Evolutionary conservation across 2,113 vertebrate genomes (phyloP), one percentile per base, ranked within the genome.

Genomic region (Prunella himalayana): DNA sequence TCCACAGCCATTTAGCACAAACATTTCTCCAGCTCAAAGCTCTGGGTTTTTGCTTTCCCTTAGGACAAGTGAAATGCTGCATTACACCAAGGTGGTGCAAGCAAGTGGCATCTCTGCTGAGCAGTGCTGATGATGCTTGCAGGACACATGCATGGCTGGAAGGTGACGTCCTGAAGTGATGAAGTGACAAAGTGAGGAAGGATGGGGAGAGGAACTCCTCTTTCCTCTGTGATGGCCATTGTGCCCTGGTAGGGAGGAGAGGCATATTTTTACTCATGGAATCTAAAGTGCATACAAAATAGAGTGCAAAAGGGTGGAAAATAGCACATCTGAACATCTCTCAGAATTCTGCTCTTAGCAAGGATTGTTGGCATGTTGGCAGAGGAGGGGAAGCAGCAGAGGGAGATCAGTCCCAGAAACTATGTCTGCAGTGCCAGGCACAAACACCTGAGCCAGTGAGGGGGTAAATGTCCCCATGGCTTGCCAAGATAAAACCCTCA

Each of bases 61-160:
- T 6, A 78, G 88, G 91, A 71, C 15, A 35, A 56, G 65, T 21
- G 72, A 78, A 69, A 88, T 0, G 0, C 47, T 81, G 68, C 47
- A 9, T 66, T 56, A 57, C 88, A 81, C 66, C 80, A 44, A 82
- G 17, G 31, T 66, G 47, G 35, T 31, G 53, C 68, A 57, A 87
- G 65, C 44, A 53, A 82, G 39, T 3, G 18, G 57, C 50, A 47
- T 33, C 54, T 63, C 54, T 44, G 47, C 59, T 68, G 50, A 85
- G 4, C 0, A 1, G 13, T 0, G 0, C 6, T 16, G 45, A 22
- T 30, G n/a, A 22, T 21, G 35, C 51, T 90, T 16, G 24, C 42
- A 2, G 15, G 45, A 66, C 50, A 50, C 63, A 10, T 3, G 19
- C 24, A 9, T 6, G 54, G 37, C 61, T 88, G 45, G 31, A 53